phyloP scores from a whole-genome alignment of 2,113 vertebrate species.

The Engystomops pustulosus region DNA sequence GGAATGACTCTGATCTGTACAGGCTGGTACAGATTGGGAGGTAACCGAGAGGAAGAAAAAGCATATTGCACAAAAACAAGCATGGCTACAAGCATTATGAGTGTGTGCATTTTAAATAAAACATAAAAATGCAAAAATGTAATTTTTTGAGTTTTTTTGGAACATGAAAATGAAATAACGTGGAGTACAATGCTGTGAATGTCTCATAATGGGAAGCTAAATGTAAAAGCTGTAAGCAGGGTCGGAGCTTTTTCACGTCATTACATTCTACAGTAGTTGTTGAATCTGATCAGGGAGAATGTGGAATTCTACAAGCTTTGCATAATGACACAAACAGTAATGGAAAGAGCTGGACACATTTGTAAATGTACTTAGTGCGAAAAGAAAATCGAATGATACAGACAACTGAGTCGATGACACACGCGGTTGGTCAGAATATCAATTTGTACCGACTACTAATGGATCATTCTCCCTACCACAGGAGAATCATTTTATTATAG shows the following conservation, averaged over 20 bases:
- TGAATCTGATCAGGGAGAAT: slow-evolving; percentile 3
- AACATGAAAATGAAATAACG: slow-evolving; percentile 32
- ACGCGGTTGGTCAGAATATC: neutral
- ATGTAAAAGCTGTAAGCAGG: slow-evolving; percentile 31
- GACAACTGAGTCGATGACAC: slow-evolving; percentile 9
- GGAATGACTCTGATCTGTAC: slow-evolving; percentile 71
- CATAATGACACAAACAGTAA: slow-evolving; percentile 19
- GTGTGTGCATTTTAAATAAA: slow-evolving; percentile 14
- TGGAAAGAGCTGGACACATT: slow-evolving; percentile 19
- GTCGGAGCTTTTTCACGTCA: neutral
- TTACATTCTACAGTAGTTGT: slow-evolving; percentile 18
- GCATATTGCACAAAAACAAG: slow-evolving; percentile 65
- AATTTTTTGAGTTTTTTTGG: neutral
- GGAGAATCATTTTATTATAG: neutral
- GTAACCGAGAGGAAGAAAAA: slow-evolving; percentile 65
- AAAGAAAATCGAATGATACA: slow-evolving; percentile 7
- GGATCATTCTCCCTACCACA: neutral
- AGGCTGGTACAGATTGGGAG: slow-evolving; percentile 70
- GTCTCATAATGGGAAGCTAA: slow-evolving; percentile 20
- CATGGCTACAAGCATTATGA: neutral
- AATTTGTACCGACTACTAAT: neutral
- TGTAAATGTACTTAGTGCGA: slow-evolving; percentile 33
- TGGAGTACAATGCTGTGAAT: slow-evolving; percentile 16
- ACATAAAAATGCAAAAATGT: slow-evolving; percentile 47
- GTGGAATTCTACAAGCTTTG: neutral